Conservation (phyloP, 2,113 vertebrate species). For the Misgurnus anguillicaudatus region DNA sequence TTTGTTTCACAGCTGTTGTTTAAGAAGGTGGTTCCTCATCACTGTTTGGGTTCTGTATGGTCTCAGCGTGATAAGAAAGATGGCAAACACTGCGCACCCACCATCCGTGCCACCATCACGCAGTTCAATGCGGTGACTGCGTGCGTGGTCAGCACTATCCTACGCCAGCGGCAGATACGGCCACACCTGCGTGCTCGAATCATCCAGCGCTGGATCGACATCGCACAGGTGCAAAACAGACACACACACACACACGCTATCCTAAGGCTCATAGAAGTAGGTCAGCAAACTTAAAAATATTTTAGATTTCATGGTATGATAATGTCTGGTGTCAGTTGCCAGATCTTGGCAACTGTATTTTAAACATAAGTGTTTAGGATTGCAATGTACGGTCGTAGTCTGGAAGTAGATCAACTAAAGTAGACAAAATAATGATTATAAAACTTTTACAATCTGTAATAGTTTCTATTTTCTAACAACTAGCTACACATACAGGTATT, state of each 20-base stretch:
- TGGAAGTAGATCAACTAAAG: slow-evolving; percentile 14
- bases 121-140: slow-evolving; percentile 92
- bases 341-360: not conserved
- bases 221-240: slow-evolving; percentile 79
- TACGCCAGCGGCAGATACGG: slow-evolving; percentile 79
- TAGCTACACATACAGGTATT: too few relatives aligned
- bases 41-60: slow-evolving; percentile 94
- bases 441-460: too few relatives aligned
- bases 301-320: not conserved
- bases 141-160: slow-evolving; percentile 88
- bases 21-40: slow-evolving; percentile 90
- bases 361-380: not conserved
- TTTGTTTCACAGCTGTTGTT: slow-evolving; percentile 81
- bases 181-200: slow-evolving; percentile 85
- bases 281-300: not conserved
- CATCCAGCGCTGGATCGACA: slow-evolving; percentile 94
- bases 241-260: not conserved
- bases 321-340: not conserved
- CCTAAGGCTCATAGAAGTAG: not conserved
- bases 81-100: slow-evolving; percentile 86
- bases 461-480: too few relatives aligned
- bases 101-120: slow-evolving; percentile 88
- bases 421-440: slow-evolving; percentile 4
- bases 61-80: slow-evolving; percentile 90
- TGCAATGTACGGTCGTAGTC: not conserved